Evolutionary conservation across 2,113 vertebrate species (phyloP), one percentile per base, ranked within the genome.

Genomic region (Paraplagusia blochii): DNA sequence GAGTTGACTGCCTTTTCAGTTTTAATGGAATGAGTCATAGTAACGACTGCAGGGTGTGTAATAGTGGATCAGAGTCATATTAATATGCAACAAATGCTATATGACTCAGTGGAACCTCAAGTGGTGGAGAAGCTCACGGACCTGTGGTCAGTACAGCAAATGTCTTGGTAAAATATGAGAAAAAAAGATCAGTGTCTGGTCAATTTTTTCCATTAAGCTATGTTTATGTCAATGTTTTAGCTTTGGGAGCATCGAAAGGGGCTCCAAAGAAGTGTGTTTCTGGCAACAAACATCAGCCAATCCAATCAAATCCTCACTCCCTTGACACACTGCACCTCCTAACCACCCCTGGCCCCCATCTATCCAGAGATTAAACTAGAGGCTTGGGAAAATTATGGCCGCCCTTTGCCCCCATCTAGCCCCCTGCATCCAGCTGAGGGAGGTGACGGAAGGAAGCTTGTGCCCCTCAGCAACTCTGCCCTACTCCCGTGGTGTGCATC

Each of bases 331-430:
- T n/a, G 65, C 53, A 57, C 46, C 63, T n/a, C n/a, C n/a, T n/a
- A n/a, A n/a, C n/a, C 61, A 58, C 58, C 49, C 11, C 19, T 8
- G 11, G 22, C 72, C 57, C 71, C 73, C 76, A 76, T 69, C 50
- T 85, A 87, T 81, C 87, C 43, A 55, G 80, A 79, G 88, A 85
- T 78, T 58, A 53, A 80, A 72, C 72, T 54, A 60, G 66, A 88
- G 79, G 89, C 89, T 90, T 92, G 89, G 90, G 90, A 92, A 92
- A 89, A 87, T 82, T 83, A 89, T 84, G 76, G 84, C 85, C 74
- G 80, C 72, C 84, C 87, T 81, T 86, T 86, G 72, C 80, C 74
- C 87, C 80, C 65, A 22, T 65, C 78, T 80, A 81, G 76, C 66
- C 77, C 83, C 81, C 76, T 72, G 76, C 80, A 81, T 85, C 78